Evolutionary conservation across 2,113 vertebrate genomes (phyloP).

Genomic region (Trinectes maculatus): DNA sequence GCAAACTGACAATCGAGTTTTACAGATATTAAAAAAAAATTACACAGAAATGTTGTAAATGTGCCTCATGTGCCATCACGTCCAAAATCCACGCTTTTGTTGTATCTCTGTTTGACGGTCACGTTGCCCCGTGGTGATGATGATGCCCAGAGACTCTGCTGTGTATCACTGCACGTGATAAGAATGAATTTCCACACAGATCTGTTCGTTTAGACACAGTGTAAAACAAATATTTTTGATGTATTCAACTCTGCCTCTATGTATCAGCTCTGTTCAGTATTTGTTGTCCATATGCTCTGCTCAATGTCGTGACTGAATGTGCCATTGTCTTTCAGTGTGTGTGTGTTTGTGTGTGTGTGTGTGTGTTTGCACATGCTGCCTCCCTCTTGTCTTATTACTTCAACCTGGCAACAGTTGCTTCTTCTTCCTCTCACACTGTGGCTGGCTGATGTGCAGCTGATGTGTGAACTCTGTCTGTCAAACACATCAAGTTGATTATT

Average conservation of each 20-base stretch:
- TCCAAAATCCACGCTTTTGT: conserved; percentile 17
- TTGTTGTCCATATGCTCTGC: background rate
- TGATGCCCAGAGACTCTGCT: conserved; percentile 48
- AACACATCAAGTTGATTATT: background rate
- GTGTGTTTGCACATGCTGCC: too few relatives aligned
- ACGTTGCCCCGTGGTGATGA: conserved; percentile 22
- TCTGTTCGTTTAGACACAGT: too few relatives aligned
- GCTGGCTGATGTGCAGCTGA: too few relatives aligned
- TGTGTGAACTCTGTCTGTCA: background rate
- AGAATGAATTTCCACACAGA: background rate
- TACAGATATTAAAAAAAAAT: too few relatives aligned
- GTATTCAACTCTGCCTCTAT: too few relatives aligned
- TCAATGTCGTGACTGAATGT: conserved; percentile 16
- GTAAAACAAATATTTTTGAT: too few relatives aligned
- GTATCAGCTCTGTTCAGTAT: background rate
- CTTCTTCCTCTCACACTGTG: too few relatives aligned
- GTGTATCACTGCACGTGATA: conserved; percentile 14
- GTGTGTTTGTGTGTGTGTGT: background rate
- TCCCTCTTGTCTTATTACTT: too few relatives aligned
- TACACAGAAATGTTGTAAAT: too few relatives aligned
- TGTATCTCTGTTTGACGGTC: conserved; percentile 26
- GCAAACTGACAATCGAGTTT: too few relatives aligned
- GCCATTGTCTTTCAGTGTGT: background rate
- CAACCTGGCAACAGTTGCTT: too few relatives aligned
- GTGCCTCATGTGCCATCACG: conserved; percentile 8